phyloP scores from a whole-genome alignment of 2,888 invertebrate genomes.

The Oligia strigilis region DNA sequence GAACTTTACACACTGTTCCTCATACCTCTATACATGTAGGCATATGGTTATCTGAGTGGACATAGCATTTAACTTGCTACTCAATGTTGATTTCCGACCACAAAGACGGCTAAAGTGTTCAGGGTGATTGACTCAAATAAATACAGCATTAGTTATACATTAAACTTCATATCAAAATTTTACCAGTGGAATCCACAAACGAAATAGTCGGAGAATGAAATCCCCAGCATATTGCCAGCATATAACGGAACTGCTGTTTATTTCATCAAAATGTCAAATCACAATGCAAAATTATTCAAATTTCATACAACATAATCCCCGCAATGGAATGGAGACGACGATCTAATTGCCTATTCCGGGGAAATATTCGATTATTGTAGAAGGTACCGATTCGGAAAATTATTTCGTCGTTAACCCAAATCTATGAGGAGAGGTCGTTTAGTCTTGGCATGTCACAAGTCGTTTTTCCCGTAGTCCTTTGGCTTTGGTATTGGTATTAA shows the following conservation, averaged over 20 bases:
- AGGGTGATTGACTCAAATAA: background rate
- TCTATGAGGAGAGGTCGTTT: conserved; percentile 56
- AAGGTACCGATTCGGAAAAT: conserved; percentile 65
- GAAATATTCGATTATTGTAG: conserved; percentile 72
- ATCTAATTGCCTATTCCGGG: conserved; percentile 73
- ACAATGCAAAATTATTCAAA: conserved; percentile 81
- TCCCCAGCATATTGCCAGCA: conserved; percentile 40
- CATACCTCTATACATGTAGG: no score
- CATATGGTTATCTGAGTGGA: background rate
- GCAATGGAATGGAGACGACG: conserved; percentile 71
- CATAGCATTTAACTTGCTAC: no score
- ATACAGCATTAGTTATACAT: background rate
- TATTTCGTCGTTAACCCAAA: conserved; percentile 65
- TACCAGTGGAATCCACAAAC: background rate
- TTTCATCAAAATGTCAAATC: conserved; percentile 71
- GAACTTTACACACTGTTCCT: no score
- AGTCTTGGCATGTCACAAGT: conserved; percentile 63
- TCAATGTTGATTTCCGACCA: no score
- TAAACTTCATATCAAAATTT: background rate
- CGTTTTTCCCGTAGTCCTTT: conserved; percentile 59
- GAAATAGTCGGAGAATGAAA: conserved; percentile 40
- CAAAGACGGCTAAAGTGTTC: no score
- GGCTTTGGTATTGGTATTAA: conserved; percentile 53
- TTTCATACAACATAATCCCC: conserved; percentile 75
- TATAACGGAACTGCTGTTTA: conserved; percentile 57